Percentiles rank a stretch among this genome's conserved stretches.
phyloP scores from a whole-genome alignment of 1,140 invertebrate species.

The Diabrotica virgifera region DNA sequence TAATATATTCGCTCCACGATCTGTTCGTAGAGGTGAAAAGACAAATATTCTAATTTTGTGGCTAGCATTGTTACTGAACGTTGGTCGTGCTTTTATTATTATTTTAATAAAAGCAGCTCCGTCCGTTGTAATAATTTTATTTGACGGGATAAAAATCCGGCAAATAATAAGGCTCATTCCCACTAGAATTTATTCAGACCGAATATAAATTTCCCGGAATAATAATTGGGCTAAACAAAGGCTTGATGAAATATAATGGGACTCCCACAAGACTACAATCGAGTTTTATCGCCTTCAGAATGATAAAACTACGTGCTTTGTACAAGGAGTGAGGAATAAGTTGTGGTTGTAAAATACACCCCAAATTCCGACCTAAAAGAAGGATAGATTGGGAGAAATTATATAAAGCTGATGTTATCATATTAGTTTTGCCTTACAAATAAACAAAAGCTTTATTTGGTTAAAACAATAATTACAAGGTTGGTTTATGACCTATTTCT shows the following conservation, averaged over 20 bases:
- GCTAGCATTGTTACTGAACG: too few relatives aligned
- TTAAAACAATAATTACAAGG: too few relatives aligned
- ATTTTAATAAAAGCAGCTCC: not conserved
- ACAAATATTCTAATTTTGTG: too few relatives aligned
- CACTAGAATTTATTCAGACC: not conserved
- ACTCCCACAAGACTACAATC: conserved; percentile 28
- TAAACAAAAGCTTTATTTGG: too few relatives aligned
- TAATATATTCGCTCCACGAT: too few relatives aligned
- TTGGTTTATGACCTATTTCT: too few relatives aligned
- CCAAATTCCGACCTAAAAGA: not conserved
- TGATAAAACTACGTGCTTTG: conserved; percentile 21
- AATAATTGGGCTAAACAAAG: conserved; percentile 34
- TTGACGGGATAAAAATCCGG: not conserved
- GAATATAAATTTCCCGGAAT: conserved; percentile 28
- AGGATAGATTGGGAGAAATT: not conserved
- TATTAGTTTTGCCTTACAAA: not conserved
- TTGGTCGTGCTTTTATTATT: not conserved
- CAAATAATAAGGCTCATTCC: not conserved
- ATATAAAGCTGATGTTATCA: not conserved
- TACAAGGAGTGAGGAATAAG: conserved; percentile 2
- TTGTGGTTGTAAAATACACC: not conserved
- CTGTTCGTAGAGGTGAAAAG: too few relatives aligned
- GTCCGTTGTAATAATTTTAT: not conserved
- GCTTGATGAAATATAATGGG: conserved; percentile 32
- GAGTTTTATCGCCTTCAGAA: conserved; percentile 30